Conservation (phyloP, 1,140 invertebrate genomes). For the roundworm (Caenorhabditis elegans) region DNA sequence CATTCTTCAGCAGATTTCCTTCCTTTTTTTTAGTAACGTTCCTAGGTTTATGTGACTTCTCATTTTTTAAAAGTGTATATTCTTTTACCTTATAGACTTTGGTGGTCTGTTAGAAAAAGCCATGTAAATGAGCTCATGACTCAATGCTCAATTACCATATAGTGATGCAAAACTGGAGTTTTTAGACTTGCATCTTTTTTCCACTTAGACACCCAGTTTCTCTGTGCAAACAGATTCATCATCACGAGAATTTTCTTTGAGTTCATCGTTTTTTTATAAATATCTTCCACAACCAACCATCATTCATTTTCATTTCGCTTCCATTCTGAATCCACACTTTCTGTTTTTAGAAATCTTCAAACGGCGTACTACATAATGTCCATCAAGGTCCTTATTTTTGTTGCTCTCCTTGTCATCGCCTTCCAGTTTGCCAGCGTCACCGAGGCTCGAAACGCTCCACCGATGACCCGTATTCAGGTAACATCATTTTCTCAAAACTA, state of each 20-base stretch:
- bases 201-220: background rate
- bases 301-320: too few species aligned
- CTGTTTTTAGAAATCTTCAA: background rate
- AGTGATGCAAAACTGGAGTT: background rate
- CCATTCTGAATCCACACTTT: background rate
- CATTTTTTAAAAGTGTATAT: too few species aligned
- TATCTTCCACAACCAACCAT: too few species aligned
- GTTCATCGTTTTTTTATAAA: background rate
- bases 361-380: background rate
- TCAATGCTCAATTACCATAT: background rate
- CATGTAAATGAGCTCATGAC: background rate
- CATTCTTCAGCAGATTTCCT: background rate
- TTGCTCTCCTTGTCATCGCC: background rate
- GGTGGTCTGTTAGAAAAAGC: background rate
- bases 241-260: background rate
- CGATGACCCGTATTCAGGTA: slow-evolving; percentile 21
- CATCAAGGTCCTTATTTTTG: background rate
- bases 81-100: too few species aligned
- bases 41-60: too few species aligned
- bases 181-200: background rate
- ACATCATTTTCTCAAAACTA: background rate
- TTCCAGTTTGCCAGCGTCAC: background rate
- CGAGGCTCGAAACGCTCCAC: slow-evolving; percentile 6
- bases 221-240: background rate
- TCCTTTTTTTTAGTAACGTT: background rate